These are phyloP conservation scores for Atlantisia rogersi DNA, from an alignment of 2,113 vertebrate species.

Conservation along the genomic window DNA sequence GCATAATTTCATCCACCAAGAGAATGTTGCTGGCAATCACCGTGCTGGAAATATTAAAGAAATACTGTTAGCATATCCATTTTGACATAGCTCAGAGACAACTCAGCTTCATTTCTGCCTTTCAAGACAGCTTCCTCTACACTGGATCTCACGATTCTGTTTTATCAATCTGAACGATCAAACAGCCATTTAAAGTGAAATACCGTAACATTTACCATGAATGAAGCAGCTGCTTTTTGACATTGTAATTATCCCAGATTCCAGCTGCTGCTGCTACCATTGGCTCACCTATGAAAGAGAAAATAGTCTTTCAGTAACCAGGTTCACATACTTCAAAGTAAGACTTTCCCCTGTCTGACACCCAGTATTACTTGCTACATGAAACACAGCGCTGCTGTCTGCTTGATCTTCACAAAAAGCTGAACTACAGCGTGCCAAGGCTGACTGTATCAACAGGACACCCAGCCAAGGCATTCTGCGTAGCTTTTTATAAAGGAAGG, in stretches of 20 bases:
- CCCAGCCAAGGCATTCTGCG: not conserved
- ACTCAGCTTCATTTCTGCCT: not conserved
- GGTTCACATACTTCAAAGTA: rapidly evolving
- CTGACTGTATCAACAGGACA: not conserved
- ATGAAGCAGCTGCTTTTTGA: constrained; percentile 97
- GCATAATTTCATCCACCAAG: constrained; percentile 97
- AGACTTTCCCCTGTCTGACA: not conserved
- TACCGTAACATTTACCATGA: constrained; percentile 83
- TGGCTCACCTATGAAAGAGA: constrained; percentile 85
- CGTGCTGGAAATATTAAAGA: constrained; percentile 78
- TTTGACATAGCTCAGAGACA: not conserved
- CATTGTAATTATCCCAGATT: constrained; percentile 96
- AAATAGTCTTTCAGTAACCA: not conserved
- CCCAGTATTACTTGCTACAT: rapidly evolving
- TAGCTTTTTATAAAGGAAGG: not conserved
- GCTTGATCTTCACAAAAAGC: not conserved
- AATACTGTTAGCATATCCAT: not conserved
- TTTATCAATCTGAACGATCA: not conserved
- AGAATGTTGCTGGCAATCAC: constrained; percentile 97
- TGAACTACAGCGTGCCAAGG: too few species aligned
- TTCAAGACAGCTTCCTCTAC: rapidly evolving
- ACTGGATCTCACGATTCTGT: rapidly evolving
- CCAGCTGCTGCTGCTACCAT: constrained; percentile 91
- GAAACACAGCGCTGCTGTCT: rapidly evolving
- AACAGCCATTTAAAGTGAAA: not conserved